Percentiles rank a stretch among this genome's conserved stretches.
phyloP scores from a whole-genome alignment of 37 sponge, comb jelly and placozoan species.

The Beroe forskalii region DNA sequence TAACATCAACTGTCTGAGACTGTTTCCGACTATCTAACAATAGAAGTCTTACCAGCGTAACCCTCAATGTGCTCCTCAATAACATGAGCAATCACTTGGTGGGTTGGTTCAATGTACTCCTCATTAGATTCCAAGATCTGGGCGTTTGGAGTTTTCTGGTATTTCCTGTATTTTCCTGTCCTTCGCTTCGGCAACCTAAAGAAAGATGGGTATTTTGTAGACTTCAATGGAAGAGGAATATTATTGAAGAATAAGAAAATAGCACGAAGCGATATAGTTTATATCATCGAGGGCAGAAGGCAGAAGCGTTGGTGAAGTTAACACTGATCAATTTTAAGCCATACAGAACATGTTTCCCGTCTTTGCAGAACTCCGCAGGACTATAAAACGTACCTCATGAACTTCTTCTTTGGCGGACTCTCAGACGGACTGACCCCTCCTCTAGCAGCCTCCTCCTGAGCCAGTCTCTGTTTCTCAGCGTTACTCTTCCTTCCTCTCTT shows the following conservation, averaged over 20 bases:
- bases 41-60: conserved; percentile 22
- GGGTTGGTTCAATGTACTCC: conserved; percentile 34
- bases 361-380: too few relatives aligned
- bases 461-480: conserved; percentile 5
- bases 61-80: conserved; percentile 64
- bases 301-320: too few relatives aligned
- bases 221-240: too few relatives aligned
- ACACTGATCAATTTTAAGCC: too few relatives aligned
- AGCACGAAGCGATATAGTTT: too few relatives aligned
- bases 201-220: too few relatives aligned
- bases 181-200: conserved; percentile 36
- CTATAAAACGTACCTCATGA: conserved; percentile 64
- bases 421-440: neutral
- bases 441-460: neutral
- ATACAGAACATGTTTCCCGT: too few relatives aligned
- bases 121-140: neutral
- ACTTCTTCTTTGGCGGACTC: conserved; percentile 48
- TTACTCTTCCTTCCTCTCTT: conserved; percentile 25
- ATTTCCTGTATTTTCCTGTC: conserved; percentile 39
- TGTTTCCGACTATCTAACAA: too few relatives aligned
- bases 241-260: too few relatives aligned
- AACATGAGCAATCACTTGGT: conserved; percentile 57
- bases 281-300: too few relatives aligned
- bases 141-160: neutral
- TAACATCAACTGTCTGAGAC: too few relatives aligned